Percentiles rank a stretch among this genome's conserved stretches.
These are phyloP conservation scores for Drosophila ambigua DNA, from an alignment of 1,140 invertebrate genomes.

Conservation along the genomic window DNA sequence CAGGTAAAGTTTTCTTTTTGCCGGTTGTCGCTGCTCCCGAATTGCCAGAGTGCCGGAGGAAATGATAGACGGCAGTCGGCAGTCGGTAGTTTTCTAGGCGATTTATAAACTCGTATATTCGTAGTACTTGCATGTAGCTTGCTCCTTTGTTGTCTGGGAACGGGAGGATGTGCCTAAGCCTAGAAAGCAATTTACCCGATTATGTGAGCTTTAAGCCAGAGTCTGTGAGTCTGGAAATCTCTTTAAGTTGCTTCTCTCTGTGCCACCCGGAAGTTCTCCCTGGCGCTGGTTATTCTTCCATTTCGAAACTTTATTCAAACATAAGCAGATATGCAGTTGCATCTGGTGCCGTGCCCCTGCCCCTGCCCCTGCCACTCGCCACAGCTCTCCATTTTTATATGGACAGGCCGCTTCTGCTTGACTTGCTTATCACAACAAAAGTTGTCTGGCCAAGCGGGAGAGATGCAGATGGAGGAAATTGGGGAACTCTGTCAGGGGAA, in stretches of 20 bases:
- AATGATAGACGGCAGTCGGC: conserved; percentile 76
- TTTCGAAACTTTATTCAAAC: conserved; percentile 62
- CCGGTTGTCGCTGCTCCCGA: conserved; percentile 26
- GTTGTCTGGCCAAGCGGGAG: conserved; percentile 42
- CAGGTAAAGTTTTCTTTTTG: conserved; percentile 38
- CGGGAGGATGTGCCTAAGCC: conserved; percentile 43
- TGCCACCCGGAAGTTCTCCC: too few species aligned
- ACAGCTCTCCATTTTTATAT: conserved; percentile 23
- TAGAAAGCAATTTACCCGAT: conserved; percentile 56
- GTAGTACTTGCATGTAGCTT: conserved; percentile 16
- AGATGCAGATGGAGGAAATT: conserved; percentile 10
- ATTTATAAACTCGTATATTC: conserved; percentile 64
- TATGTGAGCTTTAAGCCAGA: conserved; percentile 33
- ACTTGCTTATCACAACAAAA: conserved; percentile 77
- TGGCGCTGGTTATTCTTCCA: conserved; percentile 25
- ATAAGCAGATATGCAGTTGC: conserved; percentile 54
- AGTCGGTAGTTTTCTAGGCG: conserved; percentile 76
- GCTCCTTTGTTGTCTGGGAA: conserved; percentile 67
- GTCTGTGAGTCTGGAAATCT: too few species aligned
- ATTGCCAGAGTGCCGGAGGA: conserved; percentile 72
- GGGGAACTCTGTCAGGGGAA: not conserved
- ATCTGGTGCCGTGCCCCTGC: conserved; percentile 12
- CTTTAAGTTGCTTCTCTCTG: conserved; percentile 10
- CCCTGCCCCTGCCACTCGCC: not conserved
- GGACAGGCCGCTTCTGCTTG: conserved; percentile 66